Evolutionary conservation across 2,888 invertebrate genomes (phyloP), one percentile per base, ranked within the genome.

Genomic region (Plemyria rubiginata): DNA sequence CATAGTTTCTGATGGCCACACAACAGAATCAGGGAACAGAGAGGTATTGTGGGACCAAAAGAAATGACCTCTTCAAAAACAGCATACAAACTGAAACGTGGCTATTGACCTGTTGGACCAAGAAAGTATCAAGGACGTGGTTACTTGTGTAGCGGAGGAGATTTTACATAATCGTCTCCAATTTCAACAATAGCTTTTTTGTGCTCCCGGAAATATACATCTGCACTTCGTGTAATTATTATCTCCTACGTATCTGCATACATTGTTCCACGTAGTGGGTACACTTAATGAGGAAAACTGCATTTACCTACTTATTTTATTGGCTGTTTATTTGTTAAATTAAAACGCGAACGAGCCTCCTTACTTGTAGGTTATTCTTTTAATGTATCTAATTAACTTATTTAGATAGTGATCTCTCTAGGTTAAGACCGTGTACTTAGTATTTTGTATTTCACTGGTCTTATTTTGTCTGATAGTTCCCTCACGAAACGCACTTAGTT

Each of bases 321-420:
- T 72, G 65, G 73, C 73, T 78, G 75, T 77, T 81, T 77, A 79
- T 72, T 73, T 70, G 66, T 71, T 72, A 71, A 77, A 75, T 68
- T 61, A 77, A 78, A 79, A 81, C 81, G 71, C 78, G 76, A 77
- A 79, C 81, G 79, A 83, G 83, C 83, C 78, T 81, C 74, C 75
- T 70, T 68, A 70, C 77, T 73, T 75, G 73, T 78, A 77, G 75
- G 72, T 52, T 36, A 57, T 38, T 53, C 73, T 75, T 75, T 75
- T 81, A 77, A 79, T 78, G 75, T 72, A 58, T 58, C 65, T 84
- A 85, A 87, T 87, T 87, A 86, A 79, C 72, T 68, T 75, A 72
- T 66, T 72, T 69, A 74, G 87, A 88, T 88, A 75, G 15, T 40
- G 62, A 88, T 89, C 88, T 90, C 86, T 89, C 86, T 90, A 88